Conservation (phyloP, 2,888 invertebrate genomes). For the Anticlea derivata region DNA sequence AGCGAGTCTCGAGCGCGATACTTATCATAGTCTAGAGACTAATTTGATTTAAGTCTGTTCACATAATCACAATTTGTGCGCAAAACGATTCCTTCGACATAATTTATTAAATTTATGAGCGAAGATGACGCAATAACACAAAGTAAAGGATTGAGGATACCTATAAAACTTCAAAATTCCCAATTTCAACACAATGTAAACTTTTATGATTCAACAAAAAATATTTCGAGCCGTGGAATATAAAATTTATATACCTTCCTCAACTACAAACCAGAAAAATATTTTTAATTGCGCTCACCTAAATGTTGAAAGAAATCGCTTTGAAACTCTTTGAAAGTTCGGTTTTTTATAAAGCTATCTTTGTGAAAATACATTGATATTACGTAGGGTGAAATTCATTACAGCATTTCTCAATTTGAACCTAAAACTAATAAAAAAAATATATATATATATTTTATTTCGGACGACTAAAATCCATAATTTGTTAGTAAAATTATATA, state of each 20-base stretch:
- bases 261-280: constrained; percentile 20
- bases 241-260: constrained; percentile 16
- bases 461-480: too few species aligned
- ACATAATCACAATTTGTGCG: too few species aligned
- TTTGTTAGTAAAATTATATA: too few species aligned
- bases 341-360: neutral
- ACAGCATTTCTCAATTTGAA: neutral
- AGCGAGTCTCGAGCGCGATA: constrained; percentile 21
- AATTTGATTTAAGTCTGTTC: constrained; percentile 31
- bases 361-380: neutral
- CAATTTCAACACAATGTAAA: too few species aligned
- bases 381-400: neutral
- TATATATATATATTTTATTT: too few species aligned
- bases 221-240: constrained; percentile 20
- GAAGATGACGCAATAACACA: too few species aligned
- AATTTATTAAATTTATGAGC: too few species aligned
- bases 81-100: too few species aligned
- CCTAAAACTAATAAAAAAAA: neutral
- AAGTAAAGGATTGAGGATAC: too few species aligned
- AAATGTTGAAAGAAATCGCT: constrained; percentile 35
- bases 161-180: too few species aligned
- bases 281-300: constrained; percentile 32
- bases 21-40: constrained; percentile 23
- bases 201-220: too few species aligned
- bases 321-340: constrained; percentile 22